phyloP scores from a whole-genome alignment of 2,113 vertebrate species.

The Bostrychus sinensis region DNA sequence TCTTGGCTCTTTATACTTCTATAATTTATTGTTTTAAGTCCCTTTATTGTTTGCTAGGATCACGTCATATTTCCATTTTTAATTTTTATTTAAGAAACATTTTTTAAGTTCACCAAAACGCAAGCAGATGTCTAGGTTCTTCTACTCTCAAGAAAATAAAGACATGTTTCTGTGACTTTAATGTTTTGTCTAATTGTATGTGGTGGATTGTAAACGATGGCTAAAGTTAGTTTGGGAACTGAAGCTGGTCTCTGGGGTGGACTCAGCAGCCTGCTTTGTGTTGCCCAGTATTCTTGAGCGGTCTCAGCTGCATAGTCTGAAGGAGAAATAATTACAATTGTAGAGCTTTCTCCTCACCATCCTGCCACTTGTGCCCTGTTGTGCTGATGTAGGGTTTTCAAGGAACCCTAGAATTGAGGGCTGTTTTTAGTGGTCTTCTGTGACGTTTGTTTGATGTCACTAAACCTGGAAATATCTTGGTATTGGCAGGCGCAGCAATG shows the following conservation, averaged over 20 bases:
- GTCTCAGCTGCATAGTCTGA: conserved; percentile 59
- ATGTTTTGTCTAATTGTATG: conserved; percentile 70
- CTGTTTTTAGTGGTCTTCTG: conserved; percentile 71
- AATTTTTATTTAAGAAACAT: conserved; percentile 16
- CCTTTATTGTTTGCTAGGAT: conserved; percentile 13
- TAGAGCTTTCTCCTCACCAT: conserved; percentile 49
- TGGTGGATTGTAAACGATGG: conserved; percentile 66
- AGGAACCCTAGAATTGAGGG: conserved; percentile 61
- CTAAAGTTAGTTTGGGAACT: conserved; percentile 75
- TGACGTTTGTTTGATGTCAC: conserved; percentile 68
- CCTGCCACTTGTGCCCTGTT: conserved; percentile 32
- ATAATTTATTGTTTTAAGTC: conserved; percentile 13
- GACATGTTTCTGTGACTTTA: conserved; percentile 61
- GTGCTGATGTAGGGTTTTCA: conserved; percentile 63
- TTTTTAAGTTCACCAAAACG: conserved; percentile 21
- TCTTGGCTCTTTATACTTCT: conserved; percentile 21
- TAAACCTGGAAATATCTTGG: conserved; percentile 38
- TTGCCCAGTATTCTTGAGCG: conserved; percentile 58
- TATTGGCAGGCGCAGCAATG: conserved; percentile 30
- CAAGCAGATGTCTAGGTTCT: conserved; percentile 33
- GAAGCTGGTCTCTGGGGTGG: conserved; percentile 57
- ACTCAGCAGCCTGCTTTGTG: conserved; percentile 36
- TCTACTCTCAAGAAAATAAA: conserved; percentile 57
- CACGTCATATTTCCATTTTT: conserved; percentile 8
- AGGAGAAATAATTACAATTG: conserved; percentile 71